These are phyloP conservation scores for Merops nubicus DNA, from an alignment of 2,113 vertebrate species.

Conservation along the genomic window DNA sequence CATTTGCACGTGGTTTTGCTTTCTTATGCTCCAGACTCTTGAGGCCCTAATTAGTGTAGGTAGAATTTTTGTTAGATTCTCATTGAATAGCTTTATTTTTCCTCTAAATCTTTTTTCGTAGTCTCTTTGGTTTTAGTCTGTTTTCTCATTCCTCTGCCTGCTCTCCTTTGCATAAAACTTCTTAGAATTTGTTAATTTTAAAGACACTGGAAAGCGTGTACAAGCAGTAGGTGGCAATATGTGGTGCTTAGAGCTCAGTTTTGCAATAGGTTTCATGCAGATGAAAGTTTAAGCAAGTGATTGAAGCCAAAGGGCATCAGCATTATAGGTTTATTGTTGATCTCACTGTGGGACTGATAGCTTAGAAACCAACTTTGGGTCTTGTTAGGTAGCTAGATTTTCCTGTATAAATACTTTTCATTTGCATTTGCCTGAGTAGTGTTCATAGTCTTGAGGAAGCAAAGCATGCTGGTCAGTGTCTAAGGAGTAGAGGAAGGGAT, in stretches of 20 bases:
- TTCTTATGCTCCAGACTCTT: neutral
- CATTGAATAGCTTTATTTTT: neutral
- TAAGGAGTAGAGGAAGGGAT: neutral
- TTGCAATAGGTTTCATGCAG: neutral
- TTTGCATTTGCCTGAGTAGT: neutral
- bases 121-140: neutral
- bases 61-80: neutral
- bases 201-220: neutral
- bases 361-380: neutral
- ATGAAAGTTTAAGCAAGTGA: neutral
- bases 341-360: neutral
- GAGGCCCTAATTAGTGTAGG: neutral
- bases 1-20: neutral
- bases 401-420: neutral
- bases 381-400: constrained; percentile 22
- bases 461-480: neutral
- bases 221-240: neutral
- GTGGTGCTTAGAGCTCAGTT: neutral
- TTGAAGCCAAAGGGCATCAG: neutral
- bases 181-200: neutral
- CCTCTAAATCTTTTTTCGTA: neutral
- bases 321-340: fast-evolving
- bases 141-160: neutral
- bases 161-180: neutral
- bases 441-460: neutral